Base-by-base conservation (phyloP, 2,888 invertebrate genomes). In the Nipponacmea schrenckii region DNA sequence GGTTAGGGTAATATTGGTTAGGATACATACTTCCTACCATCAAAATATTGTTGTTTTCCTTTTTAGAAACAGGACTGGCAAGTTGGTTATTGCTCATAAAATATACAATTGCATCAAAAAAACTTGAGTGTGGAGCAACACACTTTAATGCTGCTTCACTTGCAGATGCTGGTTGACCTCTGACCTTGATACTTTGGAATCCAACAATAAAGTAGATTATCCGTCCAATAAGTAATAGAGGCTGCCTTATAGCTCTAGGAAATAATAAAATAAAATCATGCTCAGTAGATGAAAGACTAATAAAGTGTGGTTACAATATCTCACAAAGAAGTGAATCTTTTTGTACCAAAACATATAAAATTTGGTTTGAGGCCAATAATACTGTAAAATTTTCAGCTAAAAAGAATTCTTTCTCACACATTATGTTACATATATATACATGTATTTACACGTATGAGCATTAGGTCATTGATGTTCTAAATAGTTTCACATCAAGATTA, bases 51-150 rank as follows among this genome's bases (percentile, higher is more conserved):
- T 73, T 73, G 75, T 81, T 83, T 70, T 85, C 85, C 63, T 75
- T 74, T 70, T 74, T 78, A 24, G 84, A 82, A 8, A 86, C 75
- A 12, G 72, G 77, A 66, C 80, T 80, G 31, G 83, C 82, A 44
- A 86, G 68, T 20, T 74, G 78, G 39, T 39, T 39, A 5, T 67
- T 44, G 31, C 74, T 74, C 71, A 74, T 78, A 77, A 81, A 82
- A 24, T 79, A 64, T 44, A 77, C 67, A 48, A 82, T 66, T n/a
- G 95, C 93, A 90, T 97, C 97, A 90, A 95, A 94, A 92, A 94
- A 96, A 74, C 94, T 93, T 50, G 96, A 96, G 89, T 97, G 97
- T 3, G 97, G 96, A 4, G 95, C 96, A 75, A 95, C 92, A 72
- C 94, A 94, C 77, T 96, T 90, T 89, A 97, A 92, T 1, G 84